These are phyloP conservation scores for Nesometra sesokonis DNA, from an alignment of 35 echinoderm and acorn worm species.

Conservation along the genomic window DNA sequence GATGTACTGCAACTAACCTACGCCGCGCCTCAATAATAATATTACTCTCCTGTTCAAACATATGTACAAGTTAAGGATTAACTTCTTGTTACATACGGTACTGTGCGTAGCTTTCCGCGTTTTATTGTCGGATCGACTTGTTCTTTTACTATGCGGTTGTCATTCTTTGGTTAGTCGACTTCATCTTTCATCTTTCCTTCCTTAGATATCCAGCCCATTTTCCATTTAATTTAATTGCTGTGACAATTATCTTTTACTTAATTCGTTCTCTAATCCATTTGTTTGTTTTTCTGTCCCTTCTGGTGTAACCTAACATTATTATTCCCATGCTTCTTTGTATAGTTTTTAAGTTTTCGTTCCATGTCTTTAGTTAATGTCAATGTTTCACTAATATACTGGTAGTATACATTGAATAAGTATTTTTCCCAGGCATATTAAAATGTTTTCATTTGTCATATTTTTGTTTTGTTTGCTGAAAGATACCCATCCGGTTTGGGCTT, in stretches of 20 bases:
- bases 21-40: too few relatives aligned
- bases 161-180: neutral
- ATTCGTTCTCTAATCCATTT: neutral
- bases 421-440: neutral
- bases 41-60: too few relatives aligned
- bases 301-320: neutral
- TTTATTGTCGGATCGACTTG: too few relatives aligned
- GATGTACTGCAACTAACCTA: too few relatives aligned
- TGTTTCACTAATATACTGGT: too few relatives aligned
- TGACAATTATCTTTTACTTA: neutral
- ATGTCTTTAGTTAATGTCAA: neutral
- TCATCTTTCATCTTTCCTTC: neutral
- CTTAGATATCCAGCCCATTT: neutral
- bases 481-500: neutral
- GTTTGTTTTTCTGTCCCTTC: neutral
- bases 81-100: too few relatives aligned
- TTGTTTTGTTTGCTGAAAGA: neutral
- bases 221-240: neutral
- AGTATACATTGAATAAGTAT: neutral
- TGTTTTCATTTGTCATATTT: neutral
- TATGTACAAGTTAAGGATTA: too few relatives aligned
- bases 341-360: neutral
- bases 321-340: neutral
- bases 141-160: too few relatives aligned
- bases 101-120: too few relatives aligned